Evolutionary conservation across 2,113 vertebrate genomes (phyloP).

Genomic region (Elgaria multicarinata): DNA sequence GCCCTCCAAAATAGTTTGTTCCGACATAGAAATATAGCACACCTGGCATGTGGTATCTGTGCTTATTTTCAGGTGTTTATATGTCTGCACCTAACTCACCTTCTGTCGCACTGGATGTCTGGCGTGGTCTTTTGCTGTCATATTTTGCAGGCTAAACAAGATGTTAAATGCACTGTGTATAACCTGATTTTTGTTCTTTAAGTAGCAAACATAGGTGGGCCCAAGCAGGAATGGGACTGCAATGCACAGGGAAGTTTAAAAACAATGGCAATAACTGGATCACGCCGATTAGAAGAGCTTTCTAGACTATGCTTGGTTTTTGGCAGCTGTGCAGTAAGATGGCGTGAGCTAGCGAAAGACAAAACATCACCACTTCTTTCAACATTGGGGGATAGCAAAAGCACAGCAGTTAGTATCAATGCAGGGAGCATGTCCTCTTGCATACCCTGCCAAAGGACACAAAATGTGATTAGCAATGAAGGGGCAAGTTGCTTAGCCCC

Average conservation of each 20-base stretch:
- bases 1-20: not conserved
- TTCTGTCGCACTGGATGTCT: not conserved
- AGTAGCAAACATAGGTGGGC: too few species aligned
- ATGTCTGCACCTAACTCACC: not conserved
- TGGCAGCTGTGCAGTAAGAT: not conserved
- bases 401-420: not conserved
- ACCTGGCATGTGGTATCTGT: not conserved
- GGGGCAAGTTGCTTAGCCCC: not conserved
- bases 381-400: not conserved
- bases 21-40: not conserved
- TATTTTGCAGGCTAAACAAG: not conserved
- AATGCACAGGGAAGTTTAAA: not conserved
- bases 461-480: not conserved
- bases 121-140: constrained; percentile 25
- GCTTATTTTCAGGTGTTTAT: not conserved
- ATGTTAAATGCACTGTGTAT: not conserved
- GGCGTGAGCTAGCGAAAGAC: not conserved
- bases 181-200: not conserved
- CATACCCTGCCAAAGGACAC: not conserved
- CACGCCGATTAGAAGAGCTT: not conserved
- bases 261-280: not conserved
- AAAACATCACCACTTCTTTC: not conserved
- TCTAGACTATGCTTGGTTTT: not conserved
- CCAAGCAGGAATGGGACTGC: not conserved
- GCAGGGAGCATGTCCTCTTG: not conserved